These are phyloP conservation scores for Hippolais icterina DNA, from an alignment of 2,113 vertebrate species.

Conservation along the genomic window DNA sequence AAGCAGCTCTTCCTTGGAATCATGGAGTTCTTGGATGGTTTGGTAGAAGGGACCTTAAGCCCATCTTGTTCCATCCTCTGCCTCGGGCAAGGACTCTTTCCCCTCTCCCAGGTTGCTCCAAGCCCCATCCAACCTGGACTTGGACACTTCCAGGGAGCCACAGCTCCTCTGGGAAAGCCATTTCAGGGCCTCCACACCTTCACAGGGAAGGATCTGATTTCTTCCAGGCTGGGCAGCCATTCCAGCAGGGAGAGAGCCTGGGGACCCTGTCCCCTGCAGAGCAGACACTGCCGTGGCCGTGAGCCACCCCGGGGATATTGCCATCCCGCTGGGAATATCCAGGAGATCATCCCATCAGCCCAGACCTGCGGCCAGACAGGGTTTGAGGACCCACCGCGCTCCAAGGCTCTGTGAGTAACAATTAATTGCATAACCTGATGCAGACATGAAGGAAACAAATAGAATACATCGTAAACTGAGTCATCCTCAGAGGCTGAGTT, in stretches of 20 bases:
- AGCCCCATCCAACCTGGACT: rapidly evolving
- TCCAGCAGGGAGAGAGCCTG: neutral
- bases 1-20: neutral
- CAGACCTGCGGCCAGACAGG: neutral
- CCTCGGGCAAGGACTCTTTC: neutral
- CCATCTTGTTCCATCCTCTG: too few species aligned
- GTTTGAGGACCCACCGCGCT: neutral
- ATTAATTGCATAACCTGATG: neutral
- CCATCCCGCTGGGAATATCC: neutral
- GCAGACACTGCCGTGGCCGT: rapidly evolving
- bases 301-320: neutral
- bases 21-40: neutral
- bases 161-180: neutral
- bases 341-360: neutral
- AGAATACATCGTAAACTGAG: neutral
- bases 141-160: neutral
- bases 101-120: neutral
- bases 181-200: neutral
- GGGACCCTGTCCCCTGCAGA: neutral
- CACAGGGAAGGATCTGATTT: neutral
- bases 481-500: neutral
- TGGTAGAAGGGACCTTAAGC: neutral
- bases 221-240: neutral
- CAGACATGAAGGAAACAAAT: neutral
- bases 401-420: neutral